Base-by-base conservation (phyloP, 2,888 invertebrate species). In the Formica aserva region DNA sequence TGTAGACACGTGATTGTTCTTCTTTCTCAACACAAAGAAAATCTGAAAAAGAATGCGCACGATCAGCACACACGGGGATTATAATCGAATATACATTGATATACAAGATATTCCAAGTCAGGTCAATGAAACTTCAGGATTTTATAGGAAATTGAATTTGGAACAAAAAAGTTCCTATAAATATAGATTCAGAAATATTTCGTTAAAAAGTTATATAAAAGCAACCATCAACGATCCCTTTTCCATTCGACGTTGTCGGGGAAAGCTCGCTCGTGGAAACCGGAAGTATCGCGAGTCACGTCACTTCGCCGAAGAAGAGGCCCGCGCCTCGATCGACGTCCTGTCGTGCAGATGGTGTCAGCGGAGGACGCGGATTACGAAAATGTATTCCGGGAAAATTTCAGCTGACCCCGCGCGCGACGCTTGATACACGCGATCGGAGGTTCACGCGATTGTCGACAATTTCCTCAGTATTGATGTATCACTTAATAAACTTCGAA, bases 11-110 rank as follows among this genome's bases (percentile, higher is more conserved):
- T 99, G 99, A 95, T 98, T 97, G 94, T 97, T 97, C 96, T 99
- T 99, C 96, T 99, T 99, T 94, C 99, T 96, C 95, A 99, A 95
- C 78, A 99, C 97, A 95, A 99, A 99, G 97, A 99, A 99, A 95
- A 98, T 96, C 98, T 98, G 96, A 15, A 95, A 95, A 90, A 90
- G 89, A 22, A 69, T 15, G 41, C 48, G 4, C 15, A 11, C 5
- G 8, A 18, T 80, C 45, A 74, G 38, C 62, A 8, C 4, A 8
- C 1, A 6, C 0, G 48, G 4, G 5, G 2, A 26, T 26, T 52
- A 13, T 9, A 32, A 76, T 11, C 15, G 8, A 9, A 35, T 9
- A 57, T 29, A 4, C n/a, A 11, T n/a, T 13, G 13, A 3, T 26
- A 60, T 45, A 45, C 13, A 45, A 0, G 13, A 1, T 6, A 35